Evolutionary conservation across 2,888 invertebrate genomes (phyloP).

Genomic region (Drosophila anomalata): DNA sequence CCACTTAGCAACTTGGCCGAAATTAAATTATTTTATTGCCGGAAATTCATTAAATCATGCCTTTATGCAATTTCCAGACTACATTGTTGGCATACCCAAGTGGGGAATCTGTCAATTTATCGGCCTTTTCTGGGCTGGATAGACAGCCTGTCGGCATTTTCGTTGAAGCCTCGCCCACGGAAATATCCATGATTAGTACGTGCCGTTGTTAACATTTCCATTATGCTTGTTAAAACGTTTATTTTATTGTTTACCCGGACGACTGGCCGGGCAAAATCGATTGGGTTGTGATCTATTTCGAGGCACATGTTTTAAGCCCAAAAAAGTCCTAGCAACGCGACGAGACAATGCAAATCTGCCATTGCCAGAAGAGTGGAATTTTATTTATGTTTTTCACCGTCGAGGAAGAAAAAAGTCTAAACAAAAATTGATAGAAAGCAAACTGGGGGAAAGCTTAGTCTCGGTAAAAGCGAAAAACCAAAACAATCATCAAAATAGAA

Average conservation of each 20-base stretch:
- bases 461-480: conserved; percentile 57
- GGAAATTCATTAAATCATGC: conserved; percentile 75
- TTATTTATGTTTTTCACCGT: conserved; percentile 67
- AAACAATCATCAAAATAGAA: conserved; percentile 77
- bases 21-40: conserved; percentile 80
- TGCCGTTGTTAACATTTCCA: conserved; percentile 51
- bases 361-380: conserved; percentile 45
- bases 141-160: conserved; percentile 47
- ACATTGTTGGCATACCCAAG: conserved; percentile 56
- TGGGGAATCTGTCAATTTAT: conserved; percentile 47
- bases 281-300: conserved; percentile 34
- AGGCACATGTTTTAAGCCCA: conserved; percentile 40
- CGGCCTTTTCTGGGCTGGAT: conserved; percentile 35
- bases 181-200: conserved; percentile 55
- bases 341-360: conserved; percentile 43
- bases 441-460: conserved; percentile 25
- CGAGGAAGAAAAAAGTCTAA: conserved; percentile 18
- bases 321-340: conserved; percentile 40
- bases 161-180: conserved; percentile 21
- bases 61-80: conserved; percentile 62
- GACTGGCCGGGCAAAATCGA: conserved; percentile 34
- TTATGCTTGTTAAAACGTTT: conserved; percentile 47
- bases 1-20: conserved; percentile 45
- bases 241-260: conserved; percentile 37
- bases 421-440: not conserved